These are phyloP conservation scores for Holcopasites calliopsidis DNA, from an alignment of 1,140 invertebrate species.

Conservation along the genomic window DNA sequence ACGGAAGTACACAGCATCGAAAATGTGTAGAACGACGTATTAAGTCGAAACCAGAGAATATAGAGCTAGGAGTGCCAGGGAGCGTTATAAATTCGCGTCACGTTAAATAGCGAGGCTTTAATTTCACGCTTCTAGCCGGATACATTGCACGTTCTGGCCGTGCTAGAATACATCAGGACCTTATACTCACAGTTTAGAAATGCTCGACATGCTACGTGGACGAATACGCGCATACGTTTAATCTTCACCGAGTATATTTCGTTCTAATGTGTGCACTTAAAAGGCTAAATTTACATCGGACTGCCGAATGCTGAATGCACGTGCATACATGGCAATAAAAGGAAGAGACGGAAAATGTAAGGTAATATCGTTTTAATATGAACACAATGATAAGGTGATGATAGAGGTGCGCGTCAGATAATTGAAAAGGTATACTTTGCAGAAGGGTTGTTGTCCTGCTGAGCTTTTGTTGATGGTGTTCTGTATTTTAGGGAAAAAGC, in stretches of 20 bases:
- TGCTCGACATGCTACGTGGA: background rate
- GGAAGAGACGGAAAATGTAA: too few species aligned
- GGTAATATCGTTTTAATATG: background rate
- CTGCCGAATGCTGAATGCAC: background rate
- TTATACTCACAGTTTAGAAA: conserved; percentile 7
- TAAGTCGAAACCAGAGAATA: background rate
- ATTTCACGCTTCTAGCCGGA: background rate
- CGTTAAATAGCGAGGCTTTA: background rate
- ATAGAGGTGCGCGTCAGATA: too few species aligned
- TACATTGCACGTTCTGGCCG: background rate
- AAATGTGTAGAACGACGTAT: too few species aligned
- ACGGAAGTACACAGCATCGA: too few species aligned
- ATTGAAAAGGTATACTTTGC: too few species aligned
- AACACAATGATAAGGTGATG: too few species aligned
- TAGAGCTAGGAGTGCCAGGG: too few species aligned
- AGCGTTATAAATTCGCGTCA: background rate
- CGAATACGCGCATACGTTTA: background rate
- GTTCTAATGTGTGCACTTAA: background rate
- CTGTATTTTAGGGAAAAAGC: too few species aligned
- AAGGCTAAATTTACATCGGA: background rate
- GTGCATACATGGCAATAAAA: background rate
- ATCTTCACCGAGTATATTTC: background rate
- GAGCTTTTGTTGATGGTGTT: too few species aligned
- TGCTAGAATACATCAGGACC: background rate
- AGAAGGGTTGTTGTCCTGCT: too few species aligned